Evolutionary conservation across 2,113 vertebrate genomes (phyloP).

Genomic region (Drymodes brunneopygia): DNA sequence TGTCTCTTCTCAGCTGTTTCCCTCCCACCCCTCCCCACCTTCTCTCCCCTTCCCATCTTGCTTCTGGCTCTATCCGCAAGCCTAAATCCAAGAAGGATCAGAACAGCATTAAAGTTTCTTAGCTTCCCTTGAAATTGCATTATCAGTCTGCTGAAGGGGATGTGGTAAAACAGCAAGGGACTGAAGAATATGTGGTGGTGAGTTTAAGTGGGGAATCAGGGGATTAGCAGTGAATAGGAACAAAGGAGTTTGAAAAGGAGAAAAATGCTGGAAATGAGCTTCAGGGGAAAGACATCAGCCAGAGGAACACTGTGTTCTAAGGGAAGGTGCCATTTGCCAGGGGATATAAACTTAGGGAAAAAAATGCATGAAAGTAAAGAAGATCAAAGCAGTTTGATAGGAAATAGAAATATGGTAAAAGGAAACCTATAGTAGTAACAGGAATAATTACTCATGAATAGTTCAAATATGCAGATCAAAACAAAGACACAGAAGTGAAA

Average conservation of each 20-base stretch:
- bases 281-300: background rate
- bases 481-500: background rate
- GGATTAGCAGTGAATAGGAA: conserved; percentile 6
- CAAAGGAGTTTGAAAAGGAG: conserved; percentile 2
- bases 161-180: conserved; percentile 1
- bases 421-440: background rate
- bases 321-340: background rate
- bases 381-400: background rate
- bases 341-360: background rate
- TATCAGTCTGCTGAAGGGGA: background rate
- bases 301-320: background rate
- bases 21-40: background rate
- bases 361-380: background rate
- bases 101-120: background rate
- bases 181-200: background rate
- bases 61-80: background rate
- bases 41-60: background rate
- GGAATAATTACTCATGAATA: background rate
- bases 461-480: background rate
- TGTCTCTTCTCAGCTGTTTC: background rate
- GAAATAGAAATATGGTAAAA: background rate
- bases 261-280: background rate
- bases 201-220: background rate
- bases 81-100: background rate
- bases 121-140: conserved; percentile 13